Evolutionary conservation across 2,888 invertebrate species (phyloP), one percentile per base, ranked within the genome.

Genomic region (Lobophora halterata): DNA sequence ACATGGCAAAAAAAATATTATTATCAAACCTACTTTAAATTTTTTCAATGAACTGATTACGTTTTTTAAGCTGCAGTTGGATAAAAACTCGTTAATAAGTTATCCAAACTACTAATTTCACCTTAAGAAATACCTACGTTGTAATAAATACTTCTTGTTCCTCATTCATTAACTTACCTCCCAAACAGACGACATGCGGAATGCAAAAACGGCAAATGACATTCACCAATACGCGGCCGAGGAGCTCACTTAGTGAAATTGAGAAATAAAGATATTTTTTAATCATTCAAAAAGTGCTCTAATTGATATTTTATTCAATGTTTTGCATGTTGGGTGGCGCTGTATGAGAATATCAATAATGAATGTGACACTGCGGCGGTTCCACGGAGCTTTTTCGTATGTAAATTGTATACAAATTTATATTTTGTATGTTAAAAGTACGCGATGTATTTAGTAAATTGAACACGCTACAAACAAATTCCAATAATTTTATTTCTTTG

Each of bases 301-400:
- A 85, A 86, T 86, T 86, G 82, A 85, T 82, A 85, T 82, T 81
- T 82, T 77, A 82, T 80, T 78, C 82, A 78, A 69, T 70, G 72
- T 72, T 73, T 69, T 66, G 65, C 82, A 73, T 70, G 63, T 69
- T 86, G 86, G 86, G 86, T 86, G 86, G 86, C 75, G 63, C 61
- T n/a, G 51, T 65, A 68, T 74, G 69, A 73, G 73, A 76, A 76
- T 71, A 75, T 71, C 70, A 67, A 67, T 71, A 76, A 72, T 71
- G 69, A 69, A 74, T 67, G 65, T 73, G 72, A 80, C 75, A 74
- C 79, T 74, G 61, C 60, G 64, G 58, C 58, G 65, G 57, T 58
- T 62, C 51, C 33, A 59, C 58, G 56, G 55, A 50, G 52, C 60
- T 68, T 66, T 71, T 67, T 58, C 68, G 63, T 68, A 67, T 72